phyloP scores from a whole-genome alignment of 2,797 vertebrate species.

The Pseudochirops cupreus region DNA sequence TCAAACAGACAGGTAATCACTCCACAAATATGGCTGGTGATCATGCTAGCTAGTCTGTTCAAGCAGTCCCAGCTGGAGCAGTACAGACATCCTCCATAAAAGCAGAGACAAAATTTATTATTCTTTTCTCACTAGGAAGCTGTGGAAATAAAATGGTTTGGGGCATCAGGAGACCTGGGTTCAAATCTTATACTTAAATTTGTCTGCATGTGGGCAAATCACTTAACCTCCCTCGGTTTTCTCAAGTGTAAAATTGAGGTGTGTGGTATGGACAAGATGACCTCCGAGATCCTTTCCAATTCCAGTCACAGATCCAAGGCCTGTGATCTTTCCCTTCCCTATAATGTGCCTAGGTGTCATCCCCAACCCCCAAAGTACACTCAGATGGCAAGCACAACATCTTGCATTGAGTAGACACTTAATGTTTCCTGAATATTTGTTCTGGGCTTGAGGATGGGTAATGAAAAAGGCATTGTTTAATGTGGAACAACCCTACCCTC shows the following conservation, averaged over 20 bases:
- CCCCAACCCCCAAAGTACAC: background rate
- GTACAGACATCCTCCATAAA: background rate
- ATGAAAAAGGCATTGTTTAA: background rate
- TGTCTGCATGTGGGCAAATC: background rate
- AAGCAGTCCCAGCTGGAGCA: background rate
- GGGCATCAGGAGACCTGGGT: background rate
- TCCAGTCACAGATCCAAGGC: background rate
- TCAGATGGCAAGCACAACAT: background rate
- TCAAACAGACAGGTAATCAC: background rate
- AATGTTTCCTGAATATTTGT: background rate
- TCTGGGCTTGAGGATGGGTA: background rate
- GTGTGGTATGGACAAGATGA: background rate
- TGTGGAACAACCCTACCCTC: background rate
- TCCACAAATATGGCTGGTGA: background rate
- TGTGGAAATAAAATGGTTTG: background rate
- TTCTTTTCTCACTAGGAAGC: background rate
- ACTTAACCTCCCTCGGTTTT: background rate
- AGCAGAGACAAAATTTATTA: background rate
- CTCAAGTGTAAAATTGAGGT: constrained; percentile 15
- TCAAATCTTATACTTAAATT: background rate
- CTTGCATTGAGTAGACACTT: background rate
- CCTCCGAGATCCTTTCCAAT: background rate
- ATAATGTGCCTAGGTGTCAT: background rate
- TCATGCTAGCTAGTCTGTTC: background rate
- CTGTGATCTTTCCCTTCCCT: background rate